Conservation (phyloP, 2,888 invertebrate genomes). For the Neria commutata region DNA sequence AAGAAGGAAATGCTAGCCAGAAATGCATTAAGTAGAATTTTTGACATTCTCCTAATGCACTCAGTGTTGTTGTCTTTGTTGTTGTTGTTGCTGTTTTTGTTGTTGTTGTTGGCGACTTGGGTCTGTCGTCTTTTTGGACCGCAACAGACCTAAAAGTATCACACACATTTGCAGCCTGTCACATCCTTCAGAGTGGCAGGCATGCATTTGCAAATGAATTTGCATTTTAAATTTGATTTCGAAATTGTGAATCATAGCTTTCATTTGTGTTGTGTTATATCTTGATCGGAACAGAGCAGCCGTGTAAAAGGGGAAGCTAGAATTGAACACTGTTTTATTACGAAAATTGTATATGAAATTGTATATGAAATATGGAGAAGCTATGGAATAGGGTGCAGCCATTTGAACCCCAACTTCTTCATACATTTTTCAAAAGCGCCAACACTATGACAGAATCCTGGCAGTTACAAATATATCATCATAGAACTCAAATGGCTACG, state of each 20-base stretch:
- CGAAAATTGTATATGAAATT: too few species aligned
- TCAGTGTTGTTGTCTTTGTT: background rate
- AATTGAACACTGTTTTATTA: too few species aligned
- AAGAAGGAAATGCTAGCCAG: background rate
- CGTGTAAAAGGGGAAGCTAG: background rate
- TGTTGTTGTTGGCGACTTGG: background rate
- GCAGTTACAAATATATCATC: too few species aligned
- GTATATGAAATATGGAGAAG: too few species aligned
- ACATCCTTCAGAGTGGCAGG: background rate
- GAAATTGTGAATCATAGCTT: background rate
- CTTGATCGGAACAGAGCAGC: background rate
- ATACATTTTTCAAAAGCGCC: too few species aligned
- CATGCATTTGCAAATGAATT: constrained; percentile 1
- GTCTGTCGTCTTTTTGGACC: background rate
- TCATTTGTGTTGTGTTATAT: background rate
- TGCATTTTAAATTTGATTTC: too few species aligned
- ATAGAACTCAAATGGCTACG: too few species aligned
- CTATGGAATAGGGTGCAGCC: too few species aligned
- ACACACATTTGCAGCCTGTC: background rate
- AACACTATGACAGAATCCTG: too few species aligned
- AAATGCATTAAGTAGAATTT: background rate
- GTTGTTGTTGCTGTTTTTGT: background rate
- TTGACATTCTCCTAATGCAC: background rate
- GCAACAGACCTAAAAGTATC: constrained; percentile 13
- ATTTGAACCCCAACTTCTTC: too few species aligned